Percentiles rank a stretch among this genome's conserved stretches.
phyloP scores from a whole-genome alignment of 2,113 vertebrate species.

The Pluvialis apricaria region DNA sequence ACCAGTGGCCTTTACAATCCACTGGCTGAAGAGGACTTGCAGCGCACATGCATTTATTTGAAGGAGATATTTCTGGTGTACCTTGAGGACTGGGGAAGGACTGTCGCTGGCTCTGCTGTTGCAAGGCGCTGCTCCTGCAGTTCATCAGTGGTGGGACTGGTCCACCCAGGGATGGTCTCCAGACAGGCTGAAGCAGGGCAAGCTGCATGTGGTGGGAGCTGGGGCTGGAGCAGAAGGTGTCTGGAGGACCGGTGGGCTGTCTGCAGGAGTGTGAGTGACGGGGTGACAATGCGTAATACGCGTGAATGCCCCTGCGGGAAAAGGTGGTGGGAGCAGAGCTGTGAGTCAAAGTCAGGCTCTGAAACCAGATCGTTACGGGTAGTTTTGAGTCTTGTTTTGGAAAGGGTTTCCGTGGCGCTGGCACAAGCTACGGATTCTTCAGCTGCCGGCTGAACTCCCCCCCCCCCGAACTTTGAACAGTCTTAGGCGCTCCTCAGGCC shows the following conservation, averaged over 20 bases:
- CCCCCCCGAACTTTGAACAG: constrained; percentile 33
- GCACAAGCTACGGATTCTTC: constrained; percentile 78
- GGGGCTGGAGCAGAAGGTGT: background rate
- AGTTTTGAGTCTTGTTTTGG: constrained; percentile 76
- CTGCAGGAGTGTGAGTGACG: background rate
- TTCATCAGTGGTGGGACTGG: background rate
- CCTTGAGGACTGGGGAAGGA: background rate
- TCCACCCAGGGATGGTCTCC: background rate
- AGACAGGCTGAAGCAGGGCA: background rate
- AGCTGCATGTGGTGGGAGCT: background rate
- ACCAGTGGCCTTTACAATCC: background rate
- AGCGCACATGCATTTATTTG: background rate
- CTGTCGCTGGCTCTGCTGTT: rapidly evolving
- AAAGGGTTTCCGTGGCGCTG: constrained; percentile 85
- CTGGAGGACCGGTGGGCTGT: background rate
- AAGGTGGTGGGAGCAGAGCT: background rate
- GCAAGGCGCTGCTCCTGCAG: rapidly evolving
- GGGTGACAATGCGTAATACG: background rate
- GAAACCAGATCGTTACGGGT: background rate
- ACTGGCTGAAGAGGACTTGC: background rate
- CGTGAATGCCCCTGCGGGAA: rapidly evolving
- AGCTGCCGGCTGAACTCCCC: constrained; percentile 77
- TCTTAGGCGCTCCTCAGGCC: constrained; percentile 7
- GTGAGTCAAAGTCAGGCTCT: constrained; percentile 15
- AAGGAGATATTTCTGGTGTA: background rate